A percentile compares a stretch with the other conserved stretches of the same genome.
Conservation (phyloP, 1,140 invertebrate species). For the Uloborus diversus region DNA sequence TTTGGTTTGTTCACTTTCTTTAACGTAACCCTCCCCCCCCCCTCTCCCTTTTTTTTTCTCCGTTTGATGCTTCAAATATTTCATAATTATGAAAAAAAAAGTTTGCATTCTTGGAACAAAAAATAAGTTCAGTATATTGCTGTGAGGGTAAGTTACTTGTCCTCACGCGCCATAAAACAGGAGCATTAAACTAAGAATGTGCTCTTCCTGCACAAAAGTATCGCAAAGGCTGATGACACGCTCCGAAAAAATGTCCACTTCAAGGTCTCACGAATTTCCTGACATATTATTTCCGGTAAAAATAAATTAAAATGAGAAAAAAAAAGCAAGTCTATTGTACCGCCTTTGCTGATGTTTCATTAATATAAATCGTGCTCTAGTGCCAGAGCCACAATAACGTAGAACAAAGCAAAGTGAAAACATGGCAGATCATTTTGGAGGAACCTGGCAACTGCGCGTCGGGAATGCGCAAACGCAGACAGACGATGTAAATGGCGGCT, state of each 20-base stretch:
- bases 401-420: constrained; percentile 39
- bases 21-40: no score
- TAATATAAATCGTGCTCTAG: constrained; percentile 43
- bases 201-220: no score
- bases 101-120: no score
- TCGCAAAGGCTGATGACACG: no score
- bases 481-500: constrained; percentile 47
- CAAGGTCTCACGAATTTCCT: constrained; percentile 19
- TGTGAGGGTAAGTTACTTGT: no score
- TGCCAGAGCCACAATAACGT: constrained; percentile 11
- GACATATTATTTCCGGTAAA: constrained; percentile 33
- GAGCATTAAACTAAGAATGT: no score
- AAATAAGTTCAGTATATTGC: no score
- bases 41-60: no score
- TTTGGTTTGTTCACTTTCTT: no score
- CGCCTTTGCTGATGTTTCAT: constrained; percentile 37
- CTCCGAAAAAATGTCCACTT: constrained; percentile 7
- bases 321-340: constrained; percentile 24
- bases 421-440: constrained; percentile 22
- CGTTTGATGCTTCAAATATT: no score
- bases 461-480: constrained; percentile 49
- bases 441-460: constrained; percentile 50
- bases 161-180: no score
- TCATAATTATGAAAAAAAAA: no score
- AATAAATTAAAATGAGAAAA: constrained; percentile 21